Evolutionary conservation across 1,140 invertebrate species (phyloP).

Genomic region (Chymomyza costata): DNA sequence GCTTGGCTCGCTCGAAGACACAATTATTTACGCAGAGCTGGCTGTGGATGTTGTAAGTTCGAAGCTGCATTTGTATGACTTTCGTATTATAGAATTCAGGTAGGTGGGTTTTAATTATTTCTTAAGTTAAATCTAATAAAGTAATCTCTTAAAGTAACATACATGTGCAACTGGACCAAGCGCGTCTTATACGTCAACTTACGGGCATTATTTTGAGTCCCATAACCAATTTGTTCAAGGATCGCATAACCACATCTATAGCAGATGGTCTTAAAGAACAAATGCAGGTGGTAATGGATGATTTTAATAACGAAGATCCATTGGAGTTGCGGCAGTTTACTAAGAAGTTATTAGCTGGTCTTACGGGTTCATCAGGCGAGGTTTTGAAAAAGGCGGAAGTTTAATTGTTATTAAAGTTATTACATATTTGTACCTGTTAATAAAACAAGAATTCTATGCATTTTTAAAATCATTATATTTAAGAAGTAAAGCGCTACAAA

Average conservation of each 20-base stretch:
- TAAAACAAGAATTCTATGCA: no score
- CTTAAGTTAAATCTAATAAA: not conserved
- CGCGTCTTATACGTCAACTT: conserved; percentile 47
- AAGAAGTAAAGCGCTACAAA: no score
- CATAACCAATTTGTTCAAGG: conserved; percentile 63
- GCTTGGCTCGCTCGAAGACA: conserved; percentile 56
- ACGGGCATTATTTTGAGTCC: conserved; percentile 63
- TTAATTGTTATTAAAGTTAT: no score
- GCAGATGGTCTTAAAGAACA: conserved; percentile 62
- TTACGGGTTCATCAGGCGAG: conserved; percentile 26
- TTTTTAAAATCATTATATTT: no score
- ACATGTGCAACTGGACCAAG: conserved; percentile 60
- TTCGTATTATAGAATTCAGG: conserved; percentile 62
- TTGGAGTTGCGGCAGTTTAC: conserved; percentile 56
- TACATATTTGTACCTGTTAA: no score
- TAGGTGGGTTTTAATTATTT: conserved; percentile 17
- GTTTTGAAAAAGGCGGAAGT: no score
- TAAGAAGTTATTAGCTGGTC: conserved; percentile 49
- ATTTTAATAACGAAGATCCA: conserved; percentile 65
- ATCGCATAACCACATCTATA: conserved; percentile 65
- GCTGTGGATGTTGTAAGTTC: conserved; percentile 44
- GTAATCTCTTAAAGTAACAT: conserved; percentile 43
- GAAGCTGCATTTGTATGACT: conserved; percentile 51
- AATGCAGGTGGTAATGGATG: conserved; percentile 64
- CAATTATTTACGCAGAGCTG: conserved; percentile 54